These are phyloP conservation scores for Pyrrhosoma nymphula DNA, from an alignment of 2,888 invertebrate species.

Conservation along the genomic window DNA sequence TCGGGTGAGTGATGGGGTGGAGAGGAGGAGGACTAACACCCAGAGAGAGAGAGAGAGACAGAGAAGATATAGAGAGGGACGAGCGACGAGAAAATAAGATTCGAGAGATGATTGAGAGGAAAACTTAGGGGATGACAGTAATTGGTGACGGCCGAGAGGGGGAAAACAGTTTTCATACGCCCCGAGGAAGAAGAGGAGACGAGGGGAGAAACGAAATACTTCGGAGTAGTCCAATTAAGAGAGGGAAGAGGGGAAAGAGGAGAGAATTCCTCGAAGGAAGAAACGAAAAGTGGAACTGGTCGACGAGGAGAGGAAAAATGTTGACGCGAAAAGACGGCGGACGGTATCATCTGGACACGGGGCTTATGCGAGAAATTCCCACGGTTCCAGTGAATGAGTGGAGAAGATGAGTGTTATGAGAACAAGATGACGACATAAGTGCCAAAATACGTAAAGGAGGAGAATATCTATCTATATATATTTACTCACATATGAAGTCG, in stretches of 20 bases:
- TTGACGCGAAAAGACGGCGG: neutral
- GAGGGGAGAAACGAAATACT: neutral
- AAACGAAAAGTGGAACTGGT: neutral
- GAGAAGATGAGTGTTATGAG: neutral
- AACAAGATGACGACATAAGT: neutral
- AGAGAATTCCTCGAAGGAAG: neutral
- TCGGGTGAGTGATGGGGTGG: neutral
- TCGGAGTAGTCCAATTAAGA: neutral
- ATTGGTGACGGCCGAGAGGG: neutral
- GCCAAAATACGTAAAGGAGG: neutral
- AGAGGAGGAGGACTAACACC: no score
- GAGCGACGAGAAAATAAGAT: slow-evolving; percentile 21
- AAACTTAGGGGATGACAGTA: slow-evolving; percentile 19
- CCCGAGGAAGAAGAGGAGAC: neutral
- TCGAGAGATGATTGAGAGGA: slow-evolving; percentile 20
- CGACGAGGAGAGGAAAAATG: neutral
- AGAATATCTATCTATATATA: neutral
- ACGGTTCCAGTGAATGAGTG: neutral
- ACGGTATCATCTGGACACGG: neutral
- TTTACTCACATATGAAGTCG: no score
- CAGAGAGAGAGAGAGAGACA: no score
- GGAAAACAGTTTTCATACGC: neutral
- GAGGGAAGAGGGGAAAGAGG: neutral
- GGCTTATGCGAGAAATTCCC: neutral
- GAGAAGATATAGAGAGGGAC: no score